Percentiles rank a stretch among this genome's conserved stretches.
Conservation (phyloP, 1,140 invertebrate species). For the Pectinophora gossypiella region DNA sequence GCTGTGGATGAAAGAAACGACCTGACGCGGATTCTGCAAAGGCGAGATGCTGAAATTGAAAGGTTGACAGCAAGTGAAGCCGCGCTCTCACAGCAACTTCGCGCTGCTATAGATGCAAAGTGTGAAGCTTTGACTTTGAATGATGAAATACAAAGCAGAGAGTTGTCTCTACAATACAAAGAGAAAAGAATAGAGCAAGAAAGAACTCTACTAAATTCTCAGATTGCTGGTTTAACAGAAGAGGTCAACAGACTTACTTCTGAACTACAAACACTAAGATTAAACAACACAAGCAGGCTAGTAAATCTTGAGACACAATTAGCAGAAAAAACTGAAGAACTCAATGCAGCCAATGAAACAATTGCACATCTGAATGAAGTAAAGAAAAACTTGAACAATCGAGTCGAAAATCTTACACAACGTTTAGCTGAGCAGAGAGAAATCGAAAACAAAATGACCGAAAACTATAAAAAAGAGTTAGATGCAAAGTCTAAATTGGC, state of each 20-base stretch:
- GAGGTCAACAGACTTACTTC: conserved; percentile 85
- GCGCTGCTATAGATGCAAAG: conserved; percentile 83
- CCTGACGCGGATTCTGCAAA: conserved; percentile 80
- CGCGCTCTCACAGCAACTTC: conserved; percentile 80
- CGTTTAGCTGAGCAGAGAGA: conserved; percentile 86
- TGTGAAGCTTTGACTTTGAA: conserved; percentile 87
- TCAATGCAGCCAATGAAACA: conserved; percentile 80
- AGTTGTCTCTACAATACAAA: conserved; percentile 85
- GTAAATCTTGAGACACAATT: conserved; percentile 87
- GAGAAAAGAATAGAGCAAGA: conserved; percentile 91
- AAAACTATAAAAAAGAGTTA: conserved; percentile 90
- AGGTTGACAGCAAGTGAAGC: conserved; percentile 79
- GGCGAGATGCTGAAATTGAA: conserved; percentile 82
- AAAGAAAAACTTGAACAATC: conserved; percentile 80
- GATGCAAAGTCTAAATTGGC: conserved; percentile 89
- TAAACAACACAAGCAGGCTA: conserved; percentile 83
- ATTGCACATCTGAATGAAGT: conserved; percentile 79
- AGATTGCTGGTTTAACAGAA: conserved; percentile 84
- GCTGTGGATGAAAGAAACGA: conserved; percentile 84
- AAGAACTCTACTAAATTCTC: conserved; percentile 81
- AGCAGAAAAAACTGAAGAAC: conserved; percentile 86
- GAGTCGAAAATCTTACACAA: conserved; percentile 84
- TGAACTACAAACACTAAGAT: conserved; percentile 84
- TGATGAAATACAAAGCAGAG: conserved; percentile 87
- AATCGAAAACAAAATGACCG: conserved; percentile 84